These are phyloP conservation scores for Bubo scandiacus DNA, from an alignment of 2,113 vertebrate genomes.

Conservation along the genomic window DNA sequence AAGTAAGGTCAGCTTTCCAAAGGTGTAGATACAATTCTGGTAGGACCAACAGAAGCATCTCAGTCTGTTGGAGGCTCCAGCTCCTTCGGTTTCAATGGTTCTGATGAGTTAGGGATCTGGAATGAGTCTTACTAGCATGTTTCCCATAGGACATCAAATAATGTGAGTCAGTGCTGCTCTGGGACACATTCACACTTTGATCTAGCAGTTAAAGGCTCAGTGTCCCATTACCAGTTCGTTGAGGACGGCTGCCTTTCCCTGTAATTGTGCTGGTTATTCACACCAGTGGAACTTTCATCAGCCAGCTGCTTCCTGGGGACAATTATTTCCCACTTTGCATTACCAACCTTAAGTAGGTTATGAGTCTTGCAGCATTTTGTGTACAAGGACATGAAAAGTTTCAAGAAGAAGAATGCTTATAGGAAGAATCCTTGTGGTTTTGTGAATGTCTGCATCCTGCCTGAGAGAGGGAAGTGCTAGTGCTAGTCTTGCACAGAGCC, in stretches of 20 bases:
- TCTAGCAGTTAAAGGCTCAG: constrained; percentile 34
- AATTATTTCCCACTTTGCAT: constrained; percentile 7
- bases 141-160: constrained; percentile 21
- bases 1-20: background rate
- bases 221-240: background rate
- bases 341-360: background rate
- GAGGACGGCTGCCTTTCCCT: constrained; percentile 19
- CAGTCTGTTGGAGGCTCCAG: background rate
- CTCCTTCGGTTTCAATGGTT: background rate
- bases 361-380: background rate
- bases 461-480: background rate
- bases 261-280: constrained; percentile 46
- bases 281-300: constrained; percentile 17
- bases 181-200: constrained; percentile 18
- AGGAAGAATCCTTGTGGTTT: background rate
- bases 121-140: background rate
- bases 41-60: background rate
- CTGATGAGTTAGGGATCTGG: background rate
- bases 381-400: background rate
- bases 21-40: background rate
- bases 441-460: background rate
- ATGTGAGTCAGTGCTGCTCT: background rate
- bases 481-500: background rate
- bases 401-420: background rate
- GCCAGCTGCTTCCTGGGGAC: background rate